Conservation (phyloP, 2,888 invertebrate species). For the Chesias legatella region DNA sequence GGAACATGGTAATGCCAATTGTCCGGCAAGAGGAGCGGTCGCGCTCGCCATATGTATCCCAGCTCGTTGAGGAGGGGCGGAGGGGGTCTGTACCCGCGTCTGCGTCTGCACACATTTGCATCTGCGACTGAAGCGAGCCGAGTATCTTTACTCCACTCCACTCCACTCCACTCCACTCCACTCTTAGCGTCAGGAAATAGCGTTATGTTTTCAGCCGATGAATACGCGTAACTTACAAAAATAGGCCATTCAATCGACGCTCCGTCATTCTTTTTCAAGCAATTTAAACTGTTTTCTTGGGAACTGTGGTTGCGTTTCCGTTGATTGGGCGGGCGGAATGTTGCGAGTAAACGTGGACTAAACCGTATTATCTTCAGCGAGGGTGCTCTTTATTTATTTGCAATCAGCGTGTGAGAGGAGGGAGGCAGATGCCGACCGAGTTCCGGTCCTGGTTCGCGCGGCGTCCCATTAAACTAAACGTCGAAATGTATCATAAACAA, state of each 20-base stretch:
- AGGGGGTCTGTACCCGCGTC: too few species aligned
- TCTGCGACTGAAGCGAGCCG: conserved; percentile 16
- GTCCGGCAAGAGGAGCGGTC: too few species aligned
- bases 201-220: conserved; percentile 19
- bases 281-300: conserved; percentile 8
- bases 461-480: conserved; percentile 11
- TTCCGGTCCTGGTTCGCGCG: conserved; percentile 15
- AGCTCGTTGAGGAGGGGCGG: too few species aligned
- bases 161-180: too few species aligned
- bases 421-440: conserved; percentile 14
- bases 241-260: conserved; percentile 15
- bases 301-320: conserved; percentile 1
- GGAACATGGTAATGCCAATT: too few species aligned
- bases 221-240: conserved; percentile 20
- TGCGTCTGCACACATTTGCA: conserved; percentile 36
- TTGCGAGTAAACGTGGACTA: too few species aligned
- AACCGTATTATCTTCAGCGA: conserved; percentile 34
- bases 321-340: conserved; percentile 23
- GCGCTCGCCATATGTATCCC: too few species aligned
- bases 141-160: too few species aligned
- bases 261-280: conserved; percentile 7
- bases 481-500: conserved; percentile 8
- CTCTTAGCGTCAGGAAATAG: too few species aligned
- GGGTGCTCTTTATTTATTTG: conserved; percentile 38
- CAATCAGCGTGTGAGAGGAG: conserved; percentile 32